These are phyloP conservation scores for Zosterops japonicus DNA, from an alignment of 2,113 vertebrate species.

Conservation along the genomic window DNA sequence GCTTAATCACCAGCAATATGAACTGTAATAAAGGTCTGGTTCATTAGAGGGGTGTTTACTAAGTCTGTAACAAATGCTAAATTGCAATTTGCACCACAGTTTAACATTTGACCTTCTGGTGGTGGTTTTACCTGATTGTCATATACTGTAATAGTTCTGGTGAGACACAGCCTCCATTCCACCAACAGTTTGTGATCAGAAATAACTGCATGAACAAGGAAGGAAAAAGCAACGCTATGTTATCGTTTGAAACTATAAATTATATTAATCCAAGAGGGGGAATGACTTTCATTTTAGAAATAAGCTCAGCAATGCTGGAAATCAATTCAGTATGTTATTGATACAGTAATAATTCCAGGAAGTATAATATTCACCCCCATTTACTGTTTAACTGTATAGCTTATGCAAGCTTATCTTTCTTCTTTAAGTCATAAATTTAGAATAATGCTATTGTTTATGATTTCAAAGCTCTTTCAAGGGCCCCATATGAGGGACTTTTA, in stretches of 20 bases:
- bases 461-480: not conserved
- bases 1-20: conserved; percentile 49
- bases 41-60: conserved; percentile 43
- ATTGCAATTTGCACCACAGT: conserved; percentile 21
- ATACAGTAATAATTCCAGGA: not conserved
- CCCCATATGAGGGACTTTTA: not conserved
- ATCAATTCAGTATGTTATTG: not conserved
- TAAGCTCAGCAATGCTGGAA: not conserved
- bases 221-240: not conserved
- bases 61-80: conserved; percentile 46
- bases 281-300: not conserved
- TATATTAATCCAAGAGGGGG: not conserved
- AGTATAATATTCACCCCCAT: not conserved
- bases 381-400: not conserved
- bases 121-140: not conserved
- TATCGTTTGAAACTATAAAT: not conserved
- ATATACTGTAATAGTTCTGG: not conserved
- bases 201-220: not conserved
- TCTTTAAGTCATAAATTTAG: not conserved
- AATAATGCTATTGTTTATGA: not conserved
- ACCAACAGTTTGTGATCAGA: not conserved
- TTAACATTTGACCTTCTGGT: conserved; percentile 57
- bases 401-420: not conserved
- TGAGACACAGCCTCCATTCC: not conserved
- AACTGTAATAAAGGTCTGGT: conserved; percentile 58